These are phyloP conservation scores for Lepetodrilus schrolli DNA, from an alignment of 2,888 invertebrate species.

Conservation along the genomic window DNA sequence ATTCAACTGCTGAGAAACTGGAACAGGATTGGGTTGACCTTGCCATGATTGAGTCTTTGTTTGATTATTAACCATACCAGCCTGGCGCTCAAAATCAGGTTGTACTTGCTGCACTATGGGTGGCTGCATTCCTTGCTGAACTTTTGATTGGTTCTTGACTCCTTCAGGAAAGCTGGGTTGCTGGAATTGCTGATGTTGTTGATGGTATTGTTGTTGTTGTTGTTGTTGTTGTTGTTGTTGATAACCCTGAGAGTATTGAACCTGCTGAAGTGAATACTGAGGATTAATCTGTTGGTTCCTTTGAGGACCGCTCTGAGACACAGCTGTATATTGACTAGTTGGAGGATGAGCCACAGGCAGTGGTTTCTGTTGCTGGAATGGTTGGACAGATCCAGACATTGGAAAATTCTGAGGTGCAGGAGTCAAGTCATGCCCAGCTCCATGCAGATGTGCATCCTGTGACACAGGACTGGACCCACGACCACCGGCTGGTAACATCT, in stretches of 20 bases:
- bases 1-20: not conserved
- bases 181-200: not conserved
- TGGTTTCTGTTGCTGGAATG: not conserved
- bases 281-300: conserved; percentile 17
- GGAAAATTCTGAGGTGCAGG: not conserved
- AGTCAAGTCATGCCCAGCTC: not conserved
- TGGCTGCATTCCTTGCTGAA: not conserved
- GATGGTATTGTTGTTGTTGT: not conserved
- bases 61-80: not conserved
- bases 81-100: not conserved
- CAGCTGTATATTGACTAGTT: not conserved
- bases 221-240: conserved; percentile 15
- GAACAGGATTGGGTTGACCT: not conserved
- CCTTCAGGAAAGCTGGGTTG: not conserved
- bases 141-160: not conserved
- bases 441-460: not conserved
- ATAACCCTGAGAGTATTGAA: conserved; percentile 33
- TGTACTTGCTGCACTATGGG: not conserved
- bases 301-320: not conserved
- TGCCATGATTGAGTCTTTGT: conserved; percentile 29
- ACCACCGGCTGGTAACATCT: not conserved
- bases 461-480: not conserved
- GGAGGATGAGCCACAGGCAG: not conserved
- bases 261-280: conserved; percentile 29
- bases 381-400: not conserved